Evolutionary conservation across 2,113 vertebrate species (phyloP), one percentile per base, ranked within the genome.

Genomic region (Origma solitaria): DNA sequence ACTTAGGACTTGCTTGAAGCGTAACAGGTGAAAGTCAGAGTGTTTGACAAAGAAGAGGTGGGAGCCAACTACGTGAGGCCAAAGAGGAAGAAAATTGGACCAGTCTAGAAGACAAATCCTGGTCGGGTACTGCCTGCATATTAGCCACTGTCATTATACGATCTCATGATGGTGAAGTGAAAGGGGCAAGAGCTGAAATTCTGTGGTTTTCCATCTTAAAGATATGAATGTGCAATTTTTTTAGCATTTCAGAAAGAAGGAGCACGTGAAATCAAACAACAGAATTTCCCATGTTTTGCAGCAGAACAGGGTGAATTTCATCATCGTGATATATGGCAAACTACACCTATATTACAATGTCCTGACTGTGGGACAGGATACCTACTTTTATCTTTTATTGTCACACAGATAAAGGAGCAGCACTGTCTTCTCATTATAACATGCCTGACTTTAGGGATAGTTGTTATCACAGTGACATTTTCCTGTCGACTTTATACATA

Each of bases 391-490:
- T 84, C 50, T 86, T 91, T 86, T 65, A 57, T 45, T 83, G 53
- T 69, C 42, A 28, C 35, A 69, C 1, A 13, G 30, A 75, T 75
- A 78, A 90, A 90, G 70, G 14, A 84, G 62, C 17, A 51, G 27
- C 49, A 45, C 76, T 69, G 45, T 66, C 69, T 86, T 88, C 83
- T 65, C 40, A 44, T 62, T 88, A 66, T 56, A 62, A 54, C 64
- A 69, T 2, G 3, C 70, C 38, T 88, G 54, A 88, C 42, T 83
- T 91, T 80, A 91, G 13, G 35, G 62, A 76, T 25, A 82, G 31
- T 21, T 91, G 66, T 70, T 93, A 85, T 90, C 70, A 85, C 57
- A 80, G 58, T 70, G 78, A 82, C 62, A 90, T 91, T 95, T 79
- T 92, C 65, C 61, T 73, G 24, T 50, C 72, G 87, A 47, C 17